phyloP scores from a whole-genome alignment of 1,140 invertebrate genomes.

The Triops cancriformis region DNA sequence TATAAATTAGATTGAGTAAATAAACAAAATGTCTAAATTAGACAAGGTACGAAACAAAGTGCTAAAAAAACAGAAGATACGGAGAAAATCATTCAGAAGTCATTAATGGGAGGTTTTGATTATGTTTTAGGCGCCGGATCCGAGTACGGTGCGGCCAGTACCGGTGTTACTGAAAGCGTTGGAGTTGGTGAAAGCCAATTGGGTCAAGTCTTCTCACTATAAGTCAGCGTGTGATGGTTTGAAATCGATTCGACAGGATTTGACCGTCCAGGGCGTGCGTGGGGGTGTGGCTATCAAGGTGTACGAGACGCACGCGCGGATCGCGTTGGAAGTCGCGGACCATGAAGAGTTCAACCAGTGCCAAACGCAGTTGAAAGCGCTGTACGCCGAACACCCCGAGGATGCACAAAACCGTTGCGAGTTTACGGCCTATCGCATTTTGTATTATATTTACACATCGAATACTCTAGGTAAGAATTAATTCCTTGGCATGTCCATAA shows the following conservation, averaged over 20 bases:
- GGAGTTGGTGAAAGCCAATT: constrained; percentile 75
- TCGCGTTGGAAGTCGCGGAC: constrained; percentile 93
- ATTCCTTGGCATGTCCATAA: no score
- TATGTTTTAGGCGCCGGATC: constrained; percentile 70
- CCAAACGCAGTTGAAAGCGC: constrained; percentile 89
- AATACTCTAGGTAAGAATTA: constrained; percentile 76
- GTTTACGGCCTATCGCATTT: constrained; percentile 87
- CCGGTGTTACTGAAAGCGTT: constrained; percentile 75
- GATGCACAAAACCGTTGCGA: constrained; percentile 65
- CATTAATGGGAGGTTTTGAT: background rate
- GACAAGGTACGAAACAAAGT: no score
- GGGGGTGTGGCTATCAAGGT: constrained; percentile 91
- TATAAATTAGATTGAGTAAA: no score
- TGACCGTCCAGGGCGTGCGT: constrained; percentile 92
- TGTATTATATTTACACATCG: constrained; percentile 96
- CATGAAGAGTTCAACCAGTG: constrained; percentile 99
- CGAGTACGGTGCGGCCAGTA: constrained; percentile 80
- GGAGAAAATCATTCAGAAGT: no score
- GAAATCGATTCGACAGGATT: constrained; percentile 96
- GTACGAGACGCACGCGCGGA: constrained; percentile 95
- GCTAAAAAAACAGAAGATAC: no score
- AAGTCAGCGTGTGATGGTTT: constrained; percentile 94
- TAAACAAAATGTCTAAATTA: no score
- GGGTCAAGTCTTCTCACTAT: constrained; percentile 84
- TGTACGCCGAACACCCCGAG: constrained; percentile 63